These are phyloP conservation scores for Melipona beecheii DNA, from an alignment of 2,888 invertebrate species.

Conservation along the genomic window DNA sequence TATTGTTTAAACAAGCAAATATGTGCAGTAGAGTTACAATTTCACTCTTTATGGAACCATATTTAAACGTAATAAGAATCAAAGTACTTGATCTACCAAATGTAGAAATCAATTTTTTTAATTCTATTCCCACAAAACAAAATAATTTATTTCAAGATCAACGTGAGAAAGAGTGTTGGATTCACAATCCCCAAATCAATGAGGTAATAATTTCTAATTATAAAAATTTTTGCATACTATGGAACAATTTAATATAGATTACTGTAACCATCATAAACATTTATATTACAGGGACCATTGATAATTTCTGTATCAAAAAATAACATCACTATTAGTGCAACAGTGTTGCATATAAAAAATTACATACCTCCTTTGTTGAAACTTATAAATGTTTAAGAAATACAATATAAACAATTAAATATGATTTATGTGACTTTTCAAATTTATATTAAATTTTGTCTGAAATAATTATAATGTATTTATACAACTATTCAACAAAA, in stretches of 20 bases:
- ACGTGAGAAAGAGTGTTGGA: constrained; percentile 70
- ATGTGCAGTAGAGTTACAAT: constrained; percentile 67
- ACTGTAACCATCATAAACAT: not conserved
- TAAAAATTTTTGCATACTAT: constrained; percentile 10
- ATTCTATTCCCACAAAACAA: constrained; percentile 67
- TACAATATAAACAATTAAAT: not conserved
- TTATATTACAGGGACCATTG: constrained; percentile 71
- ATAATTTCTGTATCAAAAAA: constrained; percentile 73
- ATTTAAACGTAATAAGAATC: constrained; percentile 73
- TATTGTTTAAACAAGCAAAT: constrained; percentile 69
- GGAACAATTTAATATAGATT: not conserved
- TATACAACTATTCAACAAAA: not conserved
- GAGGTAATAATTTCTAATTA: constrained; percentile 52
- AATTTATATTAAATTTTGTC: not conserved
- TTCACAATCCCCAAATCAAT: constrained; percentile 76
- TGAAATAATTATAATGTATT: not conserved
- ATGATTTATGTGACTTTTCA: not conserved
- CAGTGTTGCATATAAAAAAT: constrained; percentile 68
- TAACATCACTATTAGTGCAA: constrained; percentile 67
- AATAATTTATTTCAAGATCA: constrained; percentile 73
- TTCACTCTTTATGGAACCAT: constrained; percentile 71
- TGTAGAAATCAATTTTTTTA: constrained; percentile 72
- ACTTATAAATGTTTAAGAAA: constrained; percentile 46
- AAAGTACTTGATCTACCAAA: constrained; percentile 60
- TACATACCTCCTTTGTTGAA: constrained; percentile 72